Conservation (phyloP, 2,888 invertebrate genomes). For the Lepidochrysops patricia region DNA sequence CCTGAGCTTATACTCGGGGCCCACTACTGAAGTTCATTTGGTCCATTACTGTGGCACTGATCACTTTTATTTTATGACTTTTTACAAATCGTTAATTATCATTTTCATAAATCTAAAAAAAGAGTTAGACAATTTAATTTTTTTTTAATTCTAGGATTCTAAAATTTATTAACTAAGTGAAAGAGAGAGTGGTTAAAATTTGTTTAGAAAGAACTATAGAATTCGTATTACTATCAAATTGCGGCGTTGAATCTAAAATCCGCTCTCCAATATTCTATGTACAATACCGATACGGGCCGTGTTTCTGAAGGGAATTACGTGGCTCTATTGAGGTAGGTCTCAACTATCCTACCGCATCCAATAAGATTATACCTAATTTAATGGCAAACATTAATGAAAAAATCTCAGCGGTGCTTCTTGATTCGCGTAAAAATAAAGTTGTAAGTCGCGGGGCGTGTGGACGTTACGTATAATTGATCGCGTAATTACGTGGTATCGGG, state of each 20-base stretch:
- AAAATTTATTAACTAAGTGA: no score
- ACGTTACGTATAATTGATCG: slow-evolving; percentile 34
- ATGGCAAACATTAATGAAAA: neutral
- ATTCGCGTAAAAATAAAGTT: neutral
- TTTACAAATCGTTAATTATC: neutral
- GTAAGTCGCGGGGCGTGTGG: neutral
- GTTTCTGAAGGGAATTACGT: neutral
- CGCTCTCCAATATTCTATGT: no score
- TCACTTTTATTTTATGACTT: neutral
- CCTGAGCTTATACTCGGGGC: slow-evolving; percentile 24
- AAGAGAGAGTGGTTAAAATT: no score
- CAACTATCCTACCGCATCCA: neutral
- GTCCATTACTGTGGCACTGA: slow-evolving; percentile 35
- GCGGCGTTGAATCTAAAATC: no score
- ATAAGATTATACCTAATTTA: neutral
- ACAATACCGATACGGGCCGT: neutral
- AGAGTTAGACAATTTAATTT: neutral
- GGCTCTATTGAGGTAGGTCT: neutral
- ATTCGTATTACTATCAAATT: no score
- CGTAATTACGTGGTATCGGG: slow-evolving; percentile 53
- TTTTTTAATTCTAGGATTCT: no score
- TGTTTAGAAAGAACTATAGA: no score
- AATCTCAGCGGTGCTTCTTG: neutral
- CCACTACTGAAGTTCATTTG: slow-evolving; percentile 40
- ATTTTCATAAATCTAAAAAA: neutral